Evolutionary conservation across 2,113 vertebrate species (phyloP).

Genomic region (Scartelaos histophorus): DNA sequence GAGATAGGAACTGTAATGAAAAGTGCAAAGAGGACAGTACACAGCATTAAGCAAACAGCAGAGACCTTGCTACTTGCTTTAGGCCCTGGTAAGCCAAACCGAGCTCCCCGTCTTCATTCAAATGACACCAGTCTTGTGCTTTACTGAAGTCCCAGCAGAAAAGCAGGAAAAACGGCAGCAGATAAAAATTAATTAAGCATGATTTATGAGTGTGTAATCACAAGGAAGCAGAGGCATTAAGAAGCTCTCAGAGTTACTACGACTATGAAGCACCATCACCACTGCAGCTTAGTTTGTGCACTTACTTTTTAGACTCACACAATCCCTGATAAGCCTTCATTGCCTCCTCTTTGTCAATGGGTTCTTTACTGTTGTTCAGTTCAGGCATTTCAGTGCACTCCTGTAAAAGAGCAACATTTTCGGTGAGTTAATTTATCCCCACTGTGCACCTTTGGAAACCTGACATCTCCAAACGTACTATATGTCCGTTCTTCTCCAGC

Average conservation of each 20-base stretch:
- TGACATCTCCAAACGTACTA: slow-evolving; percentile 54
- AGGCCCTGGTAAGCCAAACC: slow-evolving; percentile 92
- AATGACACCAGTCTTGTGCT: slow-evolving; percentile 87
- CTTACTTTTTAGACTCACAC: slow-evolving; percentile 86
- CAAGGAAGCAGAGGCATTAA: background rate
- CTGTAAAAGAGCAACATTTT: background rate
- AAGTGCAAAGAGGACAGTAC: background rate
- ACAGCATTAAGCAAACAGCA: slow-evolving; percentile 18
- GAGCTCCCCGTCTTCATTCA: slow-evolving; percentile 96
- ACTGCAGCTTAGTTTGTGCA: background rate
- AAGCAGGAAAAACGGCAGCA: slow-evolving; percentile 54
- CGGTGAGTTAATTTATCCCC: background rate
- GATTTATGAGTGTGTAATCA: background rate
- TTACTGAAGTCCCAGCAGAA: slow-evolving; percentile 76
- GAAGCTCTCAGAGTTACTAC: background rate
- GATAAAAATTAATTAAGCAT: slow-evolving; percentile 43
- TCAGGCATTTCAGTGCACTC: slow-evolving; percentile 34
- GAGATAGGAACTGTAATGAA: background rate
- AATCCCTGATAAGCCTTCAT: slow-evolving; percentile 81
- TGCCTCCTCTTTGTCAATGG: slow-evolving; percentile 79
- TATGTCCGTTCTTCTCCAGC: slow-evolving; percentile 53
- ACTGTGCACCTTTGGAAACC: background rate
- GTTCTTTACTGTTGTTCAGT: slow-evolving; percentile 78
- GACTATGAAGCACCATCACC: background rate
- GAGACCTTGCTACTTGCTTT: slow-evolving; percentile 94